These are phyloP conservation scores for Echinarachnius parma DNA, from an alignment of 53 echinoderm and acorn worm species.

Conservation along the genomic window DNA sequence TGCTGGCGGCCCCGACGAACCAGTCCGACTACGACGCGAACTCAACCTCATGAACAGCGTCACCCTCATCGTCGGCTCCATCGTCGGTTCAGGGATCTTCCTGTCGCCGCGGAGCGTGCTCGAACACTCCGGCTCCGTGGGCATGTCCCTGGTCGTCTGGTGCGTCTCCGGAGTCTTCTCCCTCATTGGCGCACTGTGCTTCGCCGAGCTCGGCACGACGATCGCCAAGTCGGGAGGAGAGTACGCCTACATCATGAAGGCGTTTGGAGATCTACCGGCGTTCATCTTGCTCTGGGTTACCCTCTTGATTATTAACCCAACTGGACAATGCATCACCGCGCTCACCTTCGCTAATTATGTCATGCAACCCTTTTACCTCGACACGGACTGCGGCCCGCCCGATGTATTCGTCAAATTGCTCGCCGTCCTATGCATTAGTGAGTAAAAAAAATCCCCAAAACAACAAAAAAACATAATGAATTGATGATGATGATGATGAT, in stretches of 20 bases:
- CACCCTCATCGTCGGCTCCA: slow-evolving; percentile 71
- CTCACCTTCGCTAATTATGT: slow-evolving; percentile 80
- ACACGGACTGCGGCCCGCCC: slow-evolving; percentile 63
- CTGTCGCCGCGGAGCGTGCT: slow-evolving; percentile 65
- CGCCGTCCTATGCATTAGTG: slow-evolving; percentile 65
- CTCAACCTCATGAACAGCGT: slow-evolving; percentile 69
- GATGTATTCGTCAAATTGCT: slow-evolving; percentile 54
- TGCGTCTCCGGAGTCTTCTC: slow-evolving; percentile 69
- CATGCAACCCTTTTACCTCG: slow-evolving; percentile 57
- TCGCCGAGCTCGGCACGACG: slow-evolving; percentile 78
- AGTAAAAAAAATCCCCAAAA: too few species aligned
- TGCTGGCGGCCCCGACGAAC: slow-evolving; percentile 11
- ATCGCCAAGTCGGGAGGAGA: slow-evolving; percentile 67
- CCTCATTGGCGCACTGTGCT: slow-evolving; percentile 70
- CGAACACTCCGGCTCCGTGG: slow-evolving; percentile 67
- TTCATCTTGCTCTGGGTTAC: slow-evolving; percentile 72
- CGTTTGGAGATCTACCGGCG: slow-evolving; percentile 65
- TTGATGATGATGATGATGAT: too few species aligned
- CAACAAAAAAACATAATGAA: too few species aligned
- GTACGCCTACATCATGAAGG: slow-evolving; percentile 65
- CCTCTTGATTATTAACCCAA: slow-evolving; percentile 76
- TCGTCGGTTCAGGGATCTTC: slow-evolving; percentile 83
- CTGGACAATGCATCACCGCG: slow-evolving; percentile 72
- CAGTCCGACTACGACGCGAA: slow-evolving; percentile 57
- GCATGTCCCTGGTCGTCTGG: slow-evolving; percentile 78